These are phyloP conservation scores for Arctocebus calabarensis DNA, from an alignment of 2,797 vertebrate species.

Conservation along the genomic window DNA sequence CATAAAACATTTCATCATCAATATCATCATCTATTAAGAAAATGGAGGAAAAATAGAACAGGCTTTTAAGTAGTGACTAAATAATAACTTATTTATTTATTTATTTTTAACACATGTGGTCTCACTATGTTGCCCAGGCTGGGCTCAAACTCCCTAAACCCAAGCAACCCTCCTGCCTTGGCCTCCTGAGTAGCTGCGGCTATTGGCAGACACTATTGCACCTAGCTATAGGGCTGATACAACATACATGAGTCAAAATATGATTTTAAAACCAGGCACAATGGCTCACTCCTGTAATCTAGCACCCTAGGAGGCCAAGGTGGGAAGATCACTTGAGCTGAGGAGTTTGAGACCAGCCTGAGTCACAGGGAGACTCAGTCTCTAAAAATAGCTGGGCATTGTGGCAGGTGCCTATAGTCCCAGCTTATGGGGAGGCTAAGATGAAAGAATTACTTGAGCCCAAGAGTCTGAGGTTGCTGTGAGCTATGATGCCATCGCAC, in stretches of 20 bases:
- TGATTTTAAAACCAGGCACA: neutral
- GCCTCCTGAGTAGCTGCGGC: neutral
- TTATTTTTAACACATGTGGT: neutral
- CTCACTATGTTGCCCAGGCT: neutral
- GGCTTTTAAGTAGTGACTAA: slow-evolving; percentile 31
- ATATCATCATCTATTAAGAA: slow-evolving; percentile 90
- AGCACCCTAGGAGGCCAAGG: too few species aligned
- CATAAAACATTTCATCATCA: slow-evolving; percentile 93
- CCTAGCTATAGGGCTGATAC: neutral
- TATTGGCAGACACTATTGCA: neutral
- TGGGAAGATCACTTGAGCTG: too few species aligned
- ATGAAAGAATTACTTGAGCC: too few species aligned
- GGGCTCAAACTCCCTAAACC: neutral
- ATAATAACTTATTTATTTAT: neutral
- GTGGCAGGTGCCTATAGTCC: too few species aligned
- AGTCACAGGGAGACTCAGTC: too few species aligned
- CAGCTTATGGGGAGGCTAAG: too few species aligned
- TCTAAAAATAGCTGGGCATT: too few species aligned
- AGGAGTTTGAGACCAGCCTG: too few species aligned
- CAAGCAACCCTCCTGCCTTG: neutral
- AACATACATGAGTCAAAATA: neutral
- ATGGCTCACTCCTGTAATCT: too few species aligned
- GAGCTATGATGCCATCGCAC: too few species aligned
- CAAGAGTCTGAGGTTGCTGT: too few species aligned
- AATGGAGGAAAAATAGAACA: slow-evolving; percentile 44